Conservation (phyloP, 2,113 vertebrate species). For the Heloderma charlesbogerti region DNA sequence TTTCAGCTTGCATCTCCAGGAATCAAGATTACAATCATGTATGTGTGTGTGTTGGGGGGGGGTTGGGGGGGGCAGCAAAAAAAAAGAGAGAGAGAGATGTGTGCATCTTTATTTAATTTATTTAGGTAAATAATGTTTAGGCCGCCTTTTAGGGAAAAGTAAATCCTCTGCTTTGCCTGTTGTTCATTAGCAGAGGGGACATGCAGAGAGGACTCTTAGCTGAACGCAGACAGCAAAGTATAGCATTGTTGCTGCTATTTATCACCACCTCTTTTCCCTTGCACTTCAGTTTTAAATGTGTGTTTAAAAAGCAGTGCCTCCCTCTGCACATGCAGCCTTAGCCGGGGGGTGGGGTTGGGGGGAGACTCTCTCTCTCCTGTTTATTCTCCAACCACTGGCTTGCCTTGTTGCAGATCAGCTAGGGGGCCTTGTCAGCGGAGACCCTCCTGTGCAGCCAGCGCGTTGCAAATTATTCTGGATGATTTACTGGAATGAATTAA, state of each 20-base stretch:
- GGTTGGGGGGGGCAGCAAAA: too few species aligned
- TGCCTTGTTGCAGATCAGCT: constrained; percentile 68
- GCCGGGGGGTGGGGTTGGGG: constrained; percentile 33
- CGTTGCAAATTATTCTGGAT: constrained; percentile 69
- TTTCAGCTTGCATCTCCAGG: background rate
- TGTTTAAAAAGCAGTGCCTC: constrained; percentile 61
- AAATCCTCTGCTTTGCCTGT: constrained; percentile 27
- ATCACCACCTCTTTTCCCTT: constrained; percentile 61
- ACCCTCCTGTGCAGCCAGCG: constrained; percentile 62
- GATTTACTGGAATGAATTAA: constrained; percentile 75
- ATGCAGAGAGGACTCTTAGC: constrained; percentile 44
- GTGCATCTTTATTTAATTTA: too few species aligned
- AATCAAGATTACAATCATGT: background rate
- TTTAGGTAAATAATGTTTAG: too few species aligned
- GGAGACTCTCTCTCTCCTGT: constrained; percentile 57
- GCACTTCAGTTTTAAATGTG: constrained; percentile 44
- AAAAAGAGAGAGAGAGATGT: too few species aligned
- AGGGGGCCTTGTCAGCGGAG: constrained; percentile 65
- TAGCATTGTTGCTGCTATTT: constrained; percentile 55
- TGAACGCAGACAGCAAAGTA: constrained; percentile 77
- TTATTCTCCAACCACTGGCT: constrained; percentile 73
- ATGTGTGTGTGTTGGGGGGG: too few species aligned
- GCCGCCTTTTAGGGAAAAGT: too few species aligned
- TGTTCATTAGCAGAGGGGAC: constrained; percentile 68
- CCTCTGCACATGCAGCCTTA: constrained; percentile 42